A percentile compares a stretch with the other conserved stretches of the same genome.
These are phyloP conservation scores for Tachysurus fulvidraco DNA, from an alignment of 2,113 vertebrate genomes.

Conservation along the genomic window DNA sequence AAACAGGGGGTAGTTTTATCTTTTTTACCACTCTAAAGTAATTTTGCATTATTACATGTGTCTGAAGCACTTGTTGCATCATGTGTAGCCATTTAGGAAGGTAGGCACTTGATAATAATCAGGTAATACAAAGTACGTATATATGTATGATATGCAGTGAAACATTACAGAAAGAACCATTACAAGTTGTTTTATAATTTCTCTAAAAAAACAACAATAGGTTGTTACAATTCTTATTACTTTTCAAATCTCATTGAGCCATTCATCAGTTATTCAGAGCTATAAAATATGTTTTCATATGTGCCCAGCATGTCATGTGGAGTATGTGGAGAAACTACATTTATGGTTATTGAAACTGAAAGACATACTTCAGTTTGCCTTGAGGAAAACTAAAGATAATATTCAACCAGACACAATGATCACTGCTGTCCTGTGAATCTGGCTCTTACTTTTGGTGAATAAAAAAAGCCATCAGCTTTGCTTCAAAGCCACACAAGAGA, in stretches of 20 bases:
- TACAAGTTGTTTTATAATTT: not conserved
- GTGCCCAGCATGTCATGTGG: not conserved
- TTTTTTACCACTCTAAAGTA: not conserved
- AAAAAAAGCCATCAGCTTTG: slow-evolving; percentile 55
- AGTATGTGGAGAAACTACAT: not conserved
- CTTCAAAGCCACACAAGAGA: slow-evolving; percentile 54
- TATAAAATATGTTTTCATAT: not conserved
- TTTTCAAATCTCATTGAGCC: not conserved
- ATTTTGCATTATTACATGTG: not conserved
- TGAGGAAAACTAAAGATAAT: slow-evolving; percentile 27
- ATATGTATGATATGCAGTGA: too few relatives aligned
- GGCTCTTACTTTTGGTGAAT: slow-evolving; percentile 25
- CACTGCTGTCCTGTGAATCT: slow-evolving; percentile 32
- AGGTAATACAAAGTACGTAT: not conserved
- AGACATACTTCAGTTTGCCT: slow-evolving; percentile 35
- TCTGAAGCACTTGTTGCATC: not conserved
- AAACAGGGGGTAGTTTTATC: too few relatives aligned
- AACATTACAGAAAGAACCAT: too few relatives aligned
- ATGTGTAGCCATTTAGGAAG: not conserved
- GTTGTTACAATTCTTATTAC: not conserved
- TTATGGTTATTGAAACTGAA: slow-evolving; percentile 28
- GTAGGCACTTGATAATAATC: not conserved
- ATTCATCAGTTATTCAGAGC: not conserved
- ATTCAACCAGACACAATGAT: slow-evolving; percentile 36
- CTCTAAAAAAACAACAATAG: not conserved